Evolutionary conservation across 2,113 vertebrate genomes (phyloP), one percentile per base, ranked within the genome.

Genomic region (Poeciliopsis retropinna): DNA sequence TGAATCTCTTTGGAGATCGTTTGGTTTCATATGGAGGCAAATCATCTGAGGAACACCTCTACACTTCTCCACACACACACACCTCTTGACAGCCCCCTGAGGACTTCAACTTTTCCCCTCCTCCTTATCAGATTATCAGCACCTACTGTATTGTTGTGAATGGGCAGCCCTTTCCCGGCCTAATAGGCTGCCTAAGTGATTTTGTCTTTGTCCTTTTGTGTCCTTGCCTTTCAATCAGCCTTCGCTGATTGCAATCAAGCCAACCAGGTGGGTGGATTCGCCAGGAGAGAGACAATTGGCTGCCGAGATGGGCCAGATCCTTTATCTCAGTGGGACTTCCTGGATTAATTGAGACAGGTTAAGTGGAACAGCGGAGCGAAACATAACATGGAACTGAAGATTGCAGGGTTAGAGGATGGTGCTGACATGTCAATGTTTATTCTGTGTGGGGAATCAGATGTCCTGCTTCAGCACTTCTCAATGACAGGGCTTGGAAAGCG

Each of bases 151-250:
- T 89, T 85, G 87, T 82, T 78, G 84, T 2, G 60, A 79, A 79
- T 75, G 71, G 78, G 75, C 69, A 70, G 27, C 70, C 79, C 78
- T 73, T 89, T 78, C 75, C 67, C 63, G 75, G 60, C 71, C 85
- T 90, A 92, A 88, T 88, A 83, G 84, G 75, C 83, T 85, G 87
- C 86, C 85, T 92, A 91, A 92, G 91, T 92, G 91, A 82, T 92
- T 91, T 77, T 81, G 83, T 78, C 90, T 92, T 88, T 87, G 89
- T 92, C 91, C 91, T 93, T 92, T 92, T 90, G 88, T 90, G 89
- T 90, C 90, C 89, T 93, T 92, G 86, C 85, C 81, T 92, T 88
- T 90, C 92, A 92, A 90, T 93, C 91, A 89, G 70, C 72, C 51
- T 63, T 11, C 6, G 12, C 86, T 88, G 92, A 93, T 93, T 91